Evolutionary conservation across 2,797 vertebrate species (phyloP).

Genomic region (Chloroceryle amazona): DNA sequence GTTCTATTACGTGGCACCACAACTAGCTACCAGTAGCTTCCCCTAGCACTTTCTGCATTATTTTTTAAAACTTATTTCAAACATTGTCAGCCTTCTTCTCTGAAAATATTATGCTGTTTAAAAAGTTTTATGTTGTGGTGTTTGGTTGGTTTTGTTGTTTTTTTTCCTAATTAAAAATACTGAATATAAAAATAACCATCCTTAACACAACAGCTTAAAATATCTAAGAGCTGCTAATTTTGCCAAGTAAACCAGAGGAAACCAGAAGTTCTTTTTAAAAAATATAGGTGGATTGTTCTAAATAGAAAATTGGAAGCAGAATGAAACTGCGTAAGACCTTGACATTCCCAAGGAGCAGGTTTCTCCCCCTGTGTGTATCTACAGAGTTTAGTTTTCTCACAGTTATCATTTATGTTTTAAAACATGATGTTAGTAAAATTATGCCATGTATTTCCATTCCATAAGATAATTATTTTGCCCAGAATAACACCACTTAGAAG

Average conservation of each 20-base stretch:
- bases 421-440: slow-evolving; percentile 34
- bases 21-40: background rate
- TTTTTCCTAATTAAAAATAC: background rate
- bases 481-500: slow-evolving; percentile 44
- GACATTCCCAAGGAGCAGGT: background rate
- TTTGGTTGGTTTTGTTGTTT: background rate
- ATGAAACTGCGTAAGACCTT: slow-evolving; percentile 34
- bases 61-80: slow-evolving; percentile 32
- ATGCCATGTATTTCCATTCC: slow-evolving; percentile 6
- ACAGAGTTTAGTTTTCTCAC: slow-evolving; percentile 22
- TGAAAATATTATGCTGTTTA: slow-evolving; percentile 51
- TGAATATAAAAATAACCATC: slow-evolving; percentile 70
- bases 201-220: slow-evolving; percentile 69
- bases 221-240: slow-evolving; percentile 35
- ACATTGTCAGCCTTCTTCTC: background rate
- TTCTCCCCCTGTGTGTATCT: slow-evolving; percentile 11
- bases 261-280: slow-evolving; percentile 26
- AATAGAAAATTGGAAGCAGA: slow-evolving; percentile 71
- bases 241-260: slow-evolving; percentile 49
- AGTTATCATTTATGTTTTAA: slow-evolving; percentile 38
- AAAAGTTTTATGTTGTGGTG: slow-evolving; percentile 39
- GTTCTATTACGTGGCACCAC: background rate
- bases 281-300: slow-evolving; percentile 55
- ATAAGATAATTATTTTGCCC: slow-evolving; percentile 10
- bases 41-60: background rate